Conservation (phyloP, 2,797 vertebrate species). For the Micropoecilia bifurca region DNA sequence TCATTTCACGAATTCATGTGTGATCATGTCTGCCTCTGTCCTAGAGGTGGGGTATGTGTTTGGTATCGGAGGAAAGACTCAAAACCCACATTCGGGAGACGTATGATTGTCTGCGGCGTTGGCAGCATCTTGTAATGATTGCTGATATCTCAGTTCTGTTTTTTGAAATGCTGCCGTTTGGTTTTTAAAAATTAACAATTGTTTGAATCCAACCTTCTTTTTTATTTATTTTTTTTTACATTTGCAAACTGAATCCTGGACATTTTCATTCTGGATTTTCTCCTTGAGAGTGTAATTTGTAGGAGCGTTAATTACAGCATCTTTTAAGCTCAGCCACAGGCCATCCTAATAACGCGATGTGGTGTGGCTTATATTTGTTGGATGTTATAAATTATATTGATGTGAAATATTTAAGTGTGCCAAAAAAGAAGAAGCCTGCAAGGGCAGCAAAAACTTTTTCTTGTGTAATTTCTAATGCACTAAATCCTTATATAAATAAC, state of each 20-base stretch:
- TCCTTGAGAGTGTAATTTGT: background rate
- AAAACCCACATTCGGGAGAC: constrained; percentile 24
- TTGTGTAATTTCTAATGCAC: background rate
- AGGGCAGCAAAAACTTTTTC: background rate
- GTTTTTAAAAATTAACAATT: background rate
- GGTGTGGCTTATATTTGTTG: background rate
- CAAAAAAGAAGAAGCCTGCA: background rate
- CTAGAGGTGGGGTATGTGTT: constrained; percentile 2
- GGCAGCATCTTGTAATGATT: background rate
- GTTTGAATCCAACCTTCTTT: background rate
- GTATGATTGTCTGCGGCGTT: constrained; percentile 16
- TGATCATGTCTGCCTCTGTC: constrained; percentile 2
- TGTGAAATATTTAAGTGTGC: background rate
- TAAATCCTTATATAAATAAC: background rate
- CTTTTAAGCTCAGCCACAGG: background rate
- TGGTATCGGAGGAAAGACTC: constrained; percentile 33
- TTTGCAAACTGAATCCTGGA: background rate
- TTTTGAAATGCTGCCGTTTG: background rate
- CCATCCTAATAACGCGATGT: background rate
- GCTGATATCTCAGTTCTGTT: background rate
- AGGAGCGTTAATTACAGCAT: background rate
- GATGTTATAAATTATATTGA: background rate
- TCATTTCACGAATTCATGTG: constrained; percentile 38
- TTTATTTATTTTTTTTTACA: background rate
- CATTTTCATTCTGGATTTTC: background rate